These are phyloP conservation scores for Thomomys bottae DNA, from an alignment of 2,113 vertebrate genomes.

Conservation along the genomic window DNA sequence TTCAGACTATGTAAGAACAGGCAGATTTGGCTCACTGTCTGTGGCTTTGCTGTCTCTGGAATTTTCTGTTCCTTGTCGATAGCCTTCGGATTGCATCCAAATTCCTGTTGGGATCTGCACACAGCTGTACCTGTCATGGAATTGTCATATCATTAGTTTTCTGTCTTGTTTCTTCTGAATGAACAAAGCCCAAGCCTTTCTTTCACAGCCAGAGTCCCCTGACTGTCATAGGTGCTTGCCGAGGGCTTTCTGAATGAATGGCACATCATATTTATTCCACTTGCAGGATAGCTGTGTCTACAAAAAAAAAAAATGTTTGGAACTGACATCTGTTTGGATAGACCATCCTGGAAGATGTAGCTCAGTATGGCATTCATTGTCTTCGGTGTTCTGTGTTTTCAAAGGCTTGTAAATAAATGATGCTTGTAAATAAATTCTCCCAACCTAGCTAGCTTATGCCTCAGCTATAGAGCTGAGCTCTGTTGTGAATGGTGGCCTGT, in stretches of 20 bases:
- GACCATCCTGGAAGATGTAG: not conserved
- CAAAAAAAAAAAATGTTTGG: not conserved
- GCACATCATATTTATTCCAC: not conserved
- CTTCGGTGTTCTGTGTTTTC: not conserved
- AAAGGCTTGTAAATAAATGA: not conserved
- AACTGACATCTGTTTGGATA: not conserved
- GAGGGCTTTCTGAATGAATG: not conserved
- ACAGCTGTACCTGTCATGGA: not conserved
- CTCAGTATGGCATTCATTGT: not conserved
- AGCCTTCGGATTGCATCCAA: not conserved
- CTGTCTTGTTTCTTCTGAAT: not conserved
- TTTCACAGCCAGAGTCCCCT: not conserved
- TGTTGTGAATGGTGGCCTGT: not conserved
- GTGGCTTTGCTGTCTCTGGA: not conserved
- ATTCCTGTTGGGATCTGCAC: rapidly evolving
- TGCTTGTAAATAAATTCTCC: not conserved
- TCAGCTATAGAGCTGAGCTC: not conserved
- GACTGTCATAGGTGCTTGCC: not conserved
- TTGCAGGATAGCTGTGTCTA: not conserved
- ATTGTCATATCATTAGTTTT: not conserved
- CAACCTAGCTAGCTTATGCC: not conserved
- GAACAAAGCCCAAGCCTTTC: not conserved
- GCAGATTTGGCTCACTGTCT: not conserved
- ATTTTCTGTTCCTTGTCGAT: not conserved
- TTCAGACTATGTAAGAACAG: not conserved